Evolutionary conservation across 2,113 vertebrate genomes (phyloP).

Genomic region (Porphyrio hochstetteri): DNA sequence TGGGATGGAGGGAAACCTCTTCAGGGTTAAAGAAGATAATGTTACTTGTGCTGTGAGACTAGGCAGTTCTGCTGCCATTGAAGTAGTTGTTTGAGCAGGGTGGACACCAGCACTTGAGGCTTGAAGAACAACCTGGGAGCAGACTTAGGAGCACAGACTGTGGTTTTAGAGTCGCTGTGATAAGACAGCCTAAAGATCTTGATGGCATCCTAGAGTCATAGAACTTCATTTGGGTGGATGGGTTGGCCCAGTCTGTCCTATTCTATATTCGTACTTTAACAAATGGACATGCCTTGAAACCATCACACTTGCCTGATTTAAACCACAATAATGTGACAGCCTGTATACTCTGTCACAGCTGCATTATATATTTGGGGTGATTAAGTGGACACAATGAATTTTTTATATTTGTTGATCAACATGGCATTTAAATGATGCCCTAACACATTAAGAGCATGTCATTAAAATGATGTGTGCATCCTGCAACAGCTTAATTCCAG

Average conservation of each 20-base stretch:
- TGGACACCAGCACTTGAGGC: background rate
- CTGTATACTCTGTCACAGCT: background rate
- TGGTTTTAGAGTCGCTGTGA: background rate
- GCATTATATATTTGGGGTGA: background rate
- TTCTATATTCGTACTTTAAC: background rate
- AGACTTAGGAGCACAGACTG: background rate
- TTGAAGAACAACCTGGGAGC: background rate
- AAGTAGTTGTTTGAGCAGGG: background rate
- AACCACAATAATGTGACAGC: background rate
- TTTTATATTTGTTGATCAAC: background rate
- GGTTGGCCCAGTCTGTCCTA: background rate
- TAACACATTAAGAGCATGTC: background rate
- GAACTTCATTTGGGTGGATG: background rate
- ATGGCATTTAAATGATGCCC: background rate
- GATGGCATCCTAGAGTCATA: background rate
- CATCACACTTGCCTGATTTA: background rate
- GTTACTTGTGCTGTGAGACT: rapidly evolving
- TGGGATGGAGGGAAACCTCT: background rate
- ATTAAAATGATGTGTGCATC: background rate
- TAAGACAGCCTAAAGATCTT: background rate
- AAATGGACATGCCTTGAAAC: background rate
- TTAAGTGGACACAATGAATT: background rate
- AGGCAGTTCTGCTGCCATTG: background rate
- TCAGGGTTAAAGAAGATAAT: background rate
- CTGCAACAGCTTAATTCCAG: background rate